phyloP scores from a whole-genome alignment of 2,888 invertebrate species.

The Mythimna lalbum region DNA sequence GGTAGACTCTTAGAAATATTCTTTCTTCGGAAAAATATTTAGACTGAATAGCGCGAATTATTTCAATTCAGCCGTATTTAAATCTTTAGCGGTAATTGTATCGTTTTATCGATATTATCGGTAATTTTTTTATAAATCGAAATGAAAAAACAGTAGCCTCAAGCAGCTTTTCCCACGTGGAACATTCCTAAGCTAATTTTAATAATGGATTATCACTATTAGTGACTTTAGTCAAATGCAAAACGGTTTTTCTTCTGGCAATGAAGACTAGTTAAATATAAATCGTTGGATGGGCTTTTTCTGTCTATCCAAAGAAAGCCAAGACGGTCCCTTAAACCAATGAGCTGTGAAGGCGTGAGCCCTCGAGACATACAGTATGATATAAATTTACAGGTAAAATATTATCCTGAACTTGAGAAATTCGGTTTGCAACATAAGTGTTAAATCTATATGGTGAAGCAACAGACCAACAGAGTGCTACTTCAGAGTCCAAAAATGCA shows the following conservation, averaged over 20 bases:
- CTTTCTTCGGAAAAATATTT: not conserved
- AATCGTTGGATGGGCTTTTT: not conserved
- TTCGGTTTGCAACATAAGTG: not conserved
- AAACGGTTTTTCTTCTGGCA: no score
- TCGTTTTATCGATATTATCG: no score
- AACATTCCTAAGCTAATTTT: not conserved
- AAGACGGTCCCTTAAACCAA: not conserved
- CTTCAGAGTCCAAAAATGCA: not conserved
- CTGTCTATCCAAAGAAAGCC: not conserved
- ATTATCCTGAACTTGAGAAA: not conserved
- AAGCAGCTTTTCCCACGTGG: not conserved
- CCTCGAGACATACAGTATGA: not conserved
- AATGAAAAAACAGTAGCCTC: not conserved
- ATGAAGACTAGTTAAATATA: not conserved
- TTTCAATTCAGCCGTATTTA: not conserved
- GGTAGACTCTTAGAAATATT: not conserved
- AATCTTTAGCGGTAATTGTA: not conserved
- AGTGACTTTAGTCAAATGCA: not conserved
- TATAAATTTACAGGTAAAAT: not conserved
- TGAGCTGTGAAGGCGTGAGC: conserved; percentile 1
- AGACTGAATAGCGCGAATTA: not conserved
- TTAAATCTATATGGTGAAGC: not conserved
- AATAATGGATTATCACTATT: not conserved
- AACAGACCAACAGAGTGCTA: not conserved
- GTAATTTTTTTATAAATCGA: not conserved